phyloP scores from a whole-genome alignment of 2,113 vertebrate genomes.

The Misgurnus anguillicaudatus region DNA sequence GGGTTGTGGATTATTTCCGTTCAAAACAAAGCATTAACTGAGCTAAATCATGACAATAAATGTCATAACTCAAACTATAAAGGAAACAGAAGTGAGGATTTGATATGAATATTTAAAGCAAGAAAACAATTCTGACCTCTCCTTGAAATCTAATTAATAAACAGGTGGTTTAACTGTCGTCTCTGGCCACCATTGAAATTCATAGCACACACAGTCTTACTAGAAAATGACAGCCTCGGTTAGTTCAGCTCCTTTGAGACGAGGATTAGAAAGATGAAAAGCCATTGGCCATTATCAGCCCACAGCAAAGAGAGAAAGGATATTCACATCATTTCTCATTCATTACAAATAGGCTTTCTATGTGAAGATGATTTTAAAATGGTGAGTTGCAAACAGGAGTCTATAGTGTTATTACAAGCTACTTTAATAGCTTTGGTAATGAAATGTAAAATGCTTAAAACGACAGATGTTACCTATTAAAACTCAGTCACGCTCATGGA shows the following conservation, averaged over 20 bases:
- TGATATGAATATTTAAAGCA: background rate
- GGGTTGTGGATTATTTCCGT: background rate
- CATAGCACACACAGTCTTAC: slow-evolving; percentile 35
- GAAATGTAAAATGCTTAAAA: background rate
- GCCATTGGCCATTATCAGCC: slow-evolving; percentile 38
- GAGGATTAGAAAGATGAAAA: slow-evolving; percentile 33
- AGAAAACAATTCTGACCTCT: background rate
- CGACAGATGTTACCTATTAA: background rate
- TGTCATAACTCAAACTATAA: background rate
- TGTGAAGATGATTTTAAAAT: background rate
- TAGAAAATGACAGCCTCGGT: slow-evolving; percentile 34
- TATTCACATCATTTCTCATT: slow-evolving; percentile 5
- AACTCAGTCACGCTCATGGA: background rate
- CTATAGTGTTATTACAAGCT: background rate
- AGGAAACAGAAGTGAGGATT: background rate
- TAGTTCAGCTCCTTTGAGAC: slow-evolving; percentile 40
- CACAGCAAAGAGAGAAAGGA: slow-evolving; percentile 11
- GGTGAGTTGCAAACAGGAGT: background rate
- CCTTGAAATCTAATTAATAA: slow-evolving; percentile 4
- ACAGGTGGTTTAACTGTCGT: background rate
- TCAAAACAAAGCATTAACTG: background rate
- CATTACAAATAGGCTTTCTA: background rate
- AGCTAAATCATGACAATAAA: background rate
- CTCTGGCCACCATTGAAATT: slow-evolving; percentile 37
- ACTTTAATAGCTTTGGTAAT: background rate